These are phyloP conservation scores for Philaethria dido DNA, from an alignment of 2,888 invertebrate species.

Conservation along the genomic window DNA sequence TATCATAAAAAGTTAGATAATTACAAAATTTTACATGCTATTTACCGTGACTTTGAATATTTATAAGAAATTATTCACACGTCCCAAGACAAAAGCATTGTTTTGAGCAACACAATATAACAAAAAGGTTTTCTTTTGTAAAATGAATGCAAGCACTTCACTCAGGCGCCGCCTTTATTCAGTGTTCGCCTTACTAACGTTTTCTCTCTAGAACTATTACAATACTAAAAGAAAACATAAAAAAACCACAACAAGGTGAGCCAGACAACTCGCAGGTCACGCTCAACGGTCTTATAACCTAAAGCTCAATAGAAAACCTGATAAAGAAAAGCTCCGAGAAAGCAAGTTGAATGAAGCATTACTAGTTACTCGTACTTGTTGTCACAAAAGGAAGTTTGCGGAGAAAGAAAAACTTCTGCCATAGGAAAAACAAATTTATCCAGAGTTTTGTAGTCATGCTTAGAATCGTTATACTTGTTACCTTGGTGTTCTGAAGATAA, in stretches of 20 bases:
- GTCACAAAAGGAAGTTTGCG: conserved; percentile 26
- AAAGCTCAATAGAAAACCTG: conserved; percentile 21
- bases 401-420: conserved; percentile 17
- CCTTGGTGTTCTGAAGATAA: not conserved
- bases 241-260: conserved; percentile 32
- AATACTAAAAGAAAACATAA: conserved; percentile 29
- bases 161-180: conserved; percentile 16
- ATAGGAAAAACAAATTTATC: conserved; percentile 22
- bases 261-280: conserved; percentile 27
- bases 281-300: conserved; percentile 23
- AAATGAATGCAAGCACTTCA: conserved; percentile 22
- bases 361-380: conserved; percentile 28
- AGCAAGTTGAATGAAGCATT: conserved; percentile 30
- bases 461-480: conserved; percentile 6
- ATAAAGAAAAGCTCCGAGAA: conserved; percentile 29
- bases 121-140: conserved; percentile 22
- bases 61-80: conserved; percentile 20
- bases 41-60: not conserved
- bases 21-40: not conserved
- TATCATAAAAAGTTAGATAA: not conserved
- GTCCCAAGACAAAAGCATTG: conserved; percentile 19
- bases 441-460: conserved; percentile 11
- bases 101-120: conserved; percentile 23
- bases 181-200: conserved; percentile 14
- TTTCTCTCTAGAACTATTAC: conserved; percentile 16